Base-by-base conservation (phyloP, 2,888 invertebrate species). In the Chesias legatella region DNA sequence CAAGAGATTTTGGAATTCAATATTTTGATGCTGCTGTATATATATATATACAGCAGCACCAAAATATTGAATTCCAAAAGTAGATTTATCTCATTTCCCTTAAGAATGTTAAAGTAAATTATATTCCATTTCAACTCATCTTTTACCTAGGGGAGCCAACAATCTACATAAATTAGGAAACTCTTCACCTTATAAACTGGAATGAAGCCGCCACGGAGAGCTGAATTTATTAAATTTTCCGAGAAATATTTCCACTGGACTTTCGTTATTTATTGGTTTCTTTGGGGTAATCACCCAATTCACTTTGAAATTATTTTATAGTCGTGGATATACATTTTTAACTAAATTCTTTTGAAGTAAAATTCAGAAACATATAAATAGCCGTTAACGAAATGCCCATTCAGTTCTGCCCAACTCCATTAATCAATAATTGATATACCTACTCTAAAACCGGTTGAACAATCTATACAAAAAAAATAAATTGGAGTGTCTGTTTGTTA, bases 161-260 rank as follows among this genome's bases (percentile, higher is more conserved):
- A 80, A 80, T 80, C 70, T 80, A 70, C 78, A 79, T 79, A 79
- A 79, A 79, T 79, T 79, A 79, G 63, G 44, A 61, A 75, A 74
- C 63, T 73, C 67, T 60, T 69, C 66, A 72, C 69, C 67, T 66
- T 61, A 63, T 58, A 62, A 72, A 71, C 63, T 63, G 53, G 13
- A 17, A 17, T 17, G 13, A 17, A 17, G 13, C 60, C 63, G 60
- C 58, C 60, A 61, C 62, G 63, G 53, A 55, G 64, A 67, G 62
- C 68, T 64, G 54, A 69, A 68, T 70, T 68, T 75, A 73, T 69
- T 68, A 65, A 67, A 72, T 65, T 69, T 55, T 53, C 56, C 44
- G 42, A 58, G 63, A 66, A 67, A 63, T 67, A 61, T 59, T 53
- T 56, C 36, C 24, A 36, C 26, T 17, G 20, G 23, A 21, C 23